A percentile compares a stretch with the other conserved stretches of the same genome.
Conservation (phyloP, 2,113 vertebrate species). For the Nanorana parkeri region DNA sequence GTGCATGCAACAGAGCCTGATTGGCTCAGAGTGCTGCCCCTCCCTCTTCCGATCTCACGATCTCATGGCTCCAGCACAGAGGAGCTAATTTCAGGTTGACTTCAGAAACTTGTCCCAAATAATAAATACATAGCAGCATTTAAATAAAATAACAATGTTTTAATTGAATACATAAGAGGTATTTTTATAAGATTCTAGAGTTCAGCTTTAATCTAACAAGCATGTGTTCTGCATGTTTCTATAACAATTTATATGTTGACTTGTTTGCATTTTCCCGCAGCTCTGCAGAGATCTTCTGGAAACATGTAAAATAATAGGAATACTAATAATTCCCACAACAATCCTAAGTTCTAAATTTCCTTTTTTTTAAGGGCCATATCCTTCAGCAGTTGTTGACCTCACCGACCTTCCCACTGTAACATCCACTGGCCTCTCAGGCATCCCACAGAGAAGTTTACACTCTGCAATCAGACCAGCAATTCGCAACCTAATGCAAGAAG, state of each 20-base stretch:
- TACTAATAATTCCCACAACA: constrained; percentile 41
- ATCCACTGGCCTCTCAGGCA: constrained; percentile 21
- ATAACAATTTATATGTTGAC: constrained; percentile 26
- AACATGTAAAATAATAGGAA: constrained; percentile 40
- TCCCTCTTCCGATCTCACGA: too few species aligned
- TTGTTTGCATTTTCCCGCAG: constrained; percentile 41
- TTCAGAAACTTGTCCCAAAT: too few species aligned
- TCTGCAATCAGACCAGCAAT: constrained; percentile 45
- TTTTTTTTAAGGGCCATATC: constrained; percentile 24
- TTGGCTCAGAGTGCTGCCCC: too few species aligned
- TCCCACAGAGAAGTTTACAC: constrained; percentile 43
- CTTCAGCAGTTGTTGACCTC: constrained; percentile 27
- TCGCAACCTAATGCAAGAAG: constrained; percentile 34
- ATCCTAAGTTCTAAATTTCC: constrained; percentile 27
- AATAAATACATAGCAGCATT: too few species aligned
- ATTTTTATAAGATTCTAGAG: too few species aligned
- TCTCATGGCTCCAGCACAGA: too few species aligned
- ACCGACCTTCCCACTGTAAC: constrained; percentile 18
- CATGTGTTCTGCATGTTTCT: background rate
- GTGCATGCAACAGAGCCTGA: too few species aligned
- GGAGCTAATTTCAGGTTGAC: too few species aligned
- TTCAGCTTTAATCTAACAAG: too few species aligned
- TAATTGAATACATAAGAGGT: too few species aligned
- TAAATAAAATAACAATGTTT: too few species aligned
- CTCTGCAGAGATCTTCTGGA: constrained; percentile 5